Conservation (phyloP, 2,888 invertebrate genomes). For the Cerastis rubricosa region DNA sequence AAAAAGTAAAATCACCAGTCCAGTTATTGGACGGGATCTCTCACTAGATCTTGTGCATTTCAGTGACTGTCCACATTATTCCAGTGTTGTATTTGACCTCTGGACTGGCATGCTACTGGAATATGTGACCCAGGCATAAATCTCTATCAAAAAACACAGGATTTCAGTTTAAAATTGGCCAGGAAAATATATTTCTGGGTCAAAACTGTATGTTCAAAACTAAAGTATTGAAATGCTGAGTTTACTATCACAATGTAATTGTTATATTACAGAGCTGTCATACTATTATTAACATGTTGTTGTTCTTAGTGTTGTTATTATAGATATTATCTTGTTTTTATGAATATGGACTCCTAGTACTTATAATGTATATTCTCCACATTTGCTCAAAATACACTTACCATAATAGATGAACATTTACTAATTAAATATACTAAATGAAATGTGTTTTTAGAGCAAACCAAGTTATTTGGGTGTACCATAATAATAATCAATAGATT, state of each 20-base stretch:
- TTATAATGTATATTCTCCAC: not conserved
- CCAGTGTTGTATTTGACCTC: not conserved
- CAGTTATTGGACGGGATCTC: not conserved
- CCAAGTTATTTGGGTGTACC: not conserved
- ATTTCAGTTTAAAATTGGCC: not conserved
- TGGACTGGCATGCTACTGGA: not conserved
- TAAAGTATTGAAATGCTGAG: not conserved
- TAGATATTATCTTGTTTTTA: not conserved
- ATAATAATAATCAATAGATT: slow-evolving; percentile 8
- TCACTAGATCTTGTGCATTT: too few species aligned
- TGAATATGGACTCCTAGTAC: not conserved
- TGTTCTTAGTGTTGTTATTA: too few species aligned
- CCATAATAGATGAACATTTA: not conserved
- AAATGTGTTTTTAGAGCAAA: slow-evolving; percentile 7
- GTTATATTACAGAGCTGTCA: not conserved
- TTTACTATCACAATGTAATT: not conserved
- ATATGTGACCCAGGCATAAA: not conserved
- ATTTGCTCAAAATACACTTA: not conserved
- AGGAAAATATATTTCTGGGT: not conserved
- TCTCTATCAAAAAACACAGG: not conserved
- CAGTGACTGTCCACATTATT: not conserved
- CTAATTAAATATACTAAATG: not conserved
- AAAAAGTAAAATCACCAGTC: not conserved
- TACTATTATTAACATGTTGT: too few species aligned
- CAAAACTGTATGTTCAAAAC: not conserved